These are phyloP conservation scores for Enteromius trimaculatus DNA, from an alignment of 2,797 vertebrate species.

Conservation along the genomic window DNA sequence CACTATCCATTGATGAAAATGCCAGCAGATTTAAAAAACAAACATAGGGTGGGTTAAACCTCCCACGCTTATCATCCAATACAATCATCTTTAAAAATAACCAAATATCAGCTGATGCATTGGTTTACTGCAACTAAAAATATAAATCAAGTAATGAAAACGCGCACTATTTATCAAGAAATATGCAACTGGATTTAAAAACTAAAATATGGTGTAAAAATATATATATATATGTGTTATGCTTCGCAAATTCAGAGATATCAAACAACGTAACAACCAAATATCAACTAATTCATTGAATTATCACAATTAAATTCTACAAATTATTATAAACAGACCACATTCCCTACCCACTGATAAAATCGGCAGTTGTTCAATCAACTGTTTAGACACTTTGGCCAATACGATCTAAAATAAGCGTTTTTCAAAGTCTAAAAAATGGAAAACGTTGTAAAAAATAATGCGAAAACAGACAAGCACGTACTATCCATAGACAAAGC, in stretches of 20 bases:
- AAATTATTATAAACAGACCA: neutral
- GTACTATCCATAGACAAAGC: neutral
- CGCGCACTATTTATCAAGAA: neutral
- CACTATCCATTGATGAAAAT: neutral
- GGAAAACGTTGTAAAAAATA: neutral
- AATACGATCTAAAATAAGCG: neutral
- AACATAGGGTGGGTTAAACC: neutral
- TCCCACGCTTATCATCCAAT: neutral
- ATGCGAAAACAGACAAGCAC: neutral
- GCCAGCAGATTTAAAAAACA: neutral
- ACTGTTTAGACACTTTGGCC: neutral
- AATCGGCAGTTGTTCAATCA: neutral
- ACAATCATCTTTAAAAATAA: neutral
- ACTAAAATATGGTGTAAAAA: neutral
- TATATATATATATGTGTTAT: too few species aligned
- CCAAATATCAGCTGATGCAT: neutral
- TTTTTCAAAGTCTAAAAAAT: neutral
- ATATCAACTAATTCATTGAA: neutral
- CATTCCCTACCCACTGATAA: neutral
- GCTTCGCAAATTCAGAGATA: neutral
- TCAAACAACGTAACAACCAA: neutral
- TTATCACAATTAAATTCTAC: neutral
- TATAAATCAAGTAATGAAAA: neutral
- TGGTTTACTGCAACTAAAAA: neutral
- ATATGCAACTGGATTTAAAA: neutral